Base-by-base conservation (phyloP, 2,797 vertebrate genomes). In the Myripristis jacobus region DNA sequence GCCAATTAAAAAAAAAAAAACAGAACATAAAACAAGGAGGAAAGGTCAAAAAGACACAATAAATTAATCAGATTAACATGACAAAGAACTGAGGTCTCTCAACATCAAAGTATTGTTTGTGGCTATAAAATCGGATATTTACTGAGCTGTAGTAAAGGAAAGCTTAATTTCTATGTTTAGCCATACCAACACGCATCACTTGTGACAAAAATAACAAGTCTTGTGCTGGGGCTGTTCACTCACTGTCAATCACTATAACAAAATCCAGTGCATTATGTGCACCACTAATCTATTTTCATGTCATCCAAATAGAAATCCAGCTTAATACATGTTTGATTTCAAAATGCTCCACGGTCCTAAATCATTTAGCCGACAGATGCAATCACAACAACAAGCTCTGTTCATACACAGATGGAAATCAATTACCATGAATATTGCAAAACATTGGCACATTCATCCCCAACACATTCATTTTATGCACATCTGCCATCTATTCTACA, bases 151-250 rank as follows among this genome's bases (percentile, higher is more conserved):
- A 87, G 93, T 93, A 91, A 85, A 92, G 87, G 91, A 94, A 94
- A 90, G 91, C 89, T 90, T 92, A 95, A 94, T 96, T 96, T 95
- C 94, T 88, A 85, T 93, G 93, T 94, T 89, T 91, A 90, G 88
- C 87, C 93, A 91, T 87, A 91, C 89, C 92, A 94, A 93, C 94
- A 95, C 93, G 94, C 89, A 96, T 95, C 94, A 92, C 92, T 89
- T 91, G 90, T 79, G 94, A 95, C 93, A 94, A 93, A 95, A 92
- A 96, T 92, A 91, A 91, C 91, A 95, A 94, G 92, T 92, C 91
- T 88, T 89, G 88, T 82, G 88, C 92, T 90, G 90, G 90, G 92
- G 93, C 94, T 92, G 91, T 91, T 96, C 93, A 88, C 92, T 95
- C 92, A 93, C 93, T 94, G 95, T 95, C 95, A 96, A 93, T 96